Conservation (phyloP, 2,113 vertebrate species). For the Pongo abelii region DNA sequence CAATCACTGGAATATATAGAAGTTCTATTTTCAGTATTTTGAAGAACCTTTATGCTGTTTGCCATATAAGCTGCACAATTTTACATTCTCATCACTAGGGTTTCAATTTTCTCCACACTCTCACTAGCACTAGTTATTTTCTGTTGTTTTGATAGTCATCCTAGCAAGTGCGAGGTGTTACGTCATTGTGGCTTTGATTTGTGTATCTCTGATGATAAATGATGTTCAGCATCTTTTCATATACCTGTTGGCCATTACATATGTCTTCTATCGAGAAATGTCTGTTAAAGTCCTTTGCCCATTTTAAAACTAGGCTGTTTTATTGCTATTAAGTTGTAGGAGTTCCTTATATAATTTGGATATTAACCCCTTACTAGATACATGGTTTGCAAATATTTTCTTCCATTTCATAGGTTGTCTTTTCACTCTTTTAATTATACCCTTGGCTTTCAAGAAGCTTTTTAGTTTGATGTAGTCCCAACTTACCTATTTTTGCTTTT, state of each 20-base stretch:
- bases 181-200: background rate
- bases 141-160: background rate
- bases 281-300: background rate
- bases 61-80: background rate
- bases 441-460: background rate
- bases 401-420: background rate
- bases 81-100: background rate
- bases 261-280: background rate
- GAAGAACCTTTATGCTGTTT: background rate
- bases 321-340: background rate
- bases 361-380: background rate
- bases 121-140: background rate
- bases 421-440: background rate
- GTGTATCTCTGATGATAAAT: background rate
- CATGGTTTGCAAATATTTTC: background rate
- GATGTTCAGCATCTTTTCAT: background rate
- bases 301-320: background rate
- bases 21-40: background rate
- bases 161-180: background rate
- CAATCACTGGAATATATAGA: background rate
- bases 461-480: background rate
- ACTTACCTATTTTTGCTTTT: background rate
- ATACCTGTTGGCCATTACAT: background rate
- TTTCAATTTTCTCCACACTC: background rate
- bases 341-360: background rate